Evolutionary conservation across 2,797 vertebrate genomes (phyloP), one percentile per base, ranked within the genome.

Genomic region (Okamejei kenojei): DNA sequence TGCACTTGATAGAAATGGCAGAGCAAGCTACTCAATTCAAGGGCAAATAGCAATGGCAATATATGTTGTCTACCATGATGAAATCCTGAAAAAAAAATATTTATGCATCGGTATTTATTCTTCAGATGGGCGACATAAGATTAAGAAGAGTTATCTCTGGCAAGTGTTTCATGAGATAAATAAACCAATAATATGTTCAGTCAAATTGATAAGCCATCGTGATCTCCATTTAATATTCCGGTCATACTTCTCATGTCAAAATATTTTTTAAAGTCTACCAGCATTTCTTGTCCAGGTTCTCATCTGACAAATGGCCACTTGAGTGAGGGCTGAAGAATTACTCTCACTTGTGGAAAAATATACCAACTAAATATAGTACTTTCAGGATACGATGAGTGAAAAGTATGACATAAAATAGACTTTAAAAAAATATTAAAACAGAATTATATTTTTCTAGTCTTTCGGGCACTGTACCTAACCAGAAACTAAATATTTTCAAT

Each of bases 381-480:
- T 78, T 78, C n/a, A 78, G 77, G 77, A 78, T 78, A 78, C 11
- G 77, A 15, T 78, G 10, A 32, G 77, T 15, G 7, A 35, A 78
- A 78, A 78, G 77, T 23, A 13, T 32, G 32, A 35, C n/a, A 32
- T 58, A 58, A 82, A 80, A 29, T 1, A 29, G 81, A 21, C 17
- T 58, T 84, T n/a, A 82, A 38, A 81, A 81, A 38, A 13, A 65
- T 35, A 88, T 88, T 63, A 88, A 88, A 68, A 88, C 61, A 88
- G 65, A 7, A 5, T 19, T 88, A 21, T 17, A 88, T 68, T 88
- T 65, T n/a, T 65, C 29, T 8, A 65, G 21, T 63, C 15, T 2
- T 88, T 88, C 29, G 32, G 82, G 29, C 58, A 58, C 0, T 29
- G 82, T 5, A 61, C 58, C 58, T 63, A 86, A 63, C 61, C 58